Evolutionary conservation across 2,888 invertebrate genomes (phyloP).

Genomic region (Perizoma affinitatum): DNA sequence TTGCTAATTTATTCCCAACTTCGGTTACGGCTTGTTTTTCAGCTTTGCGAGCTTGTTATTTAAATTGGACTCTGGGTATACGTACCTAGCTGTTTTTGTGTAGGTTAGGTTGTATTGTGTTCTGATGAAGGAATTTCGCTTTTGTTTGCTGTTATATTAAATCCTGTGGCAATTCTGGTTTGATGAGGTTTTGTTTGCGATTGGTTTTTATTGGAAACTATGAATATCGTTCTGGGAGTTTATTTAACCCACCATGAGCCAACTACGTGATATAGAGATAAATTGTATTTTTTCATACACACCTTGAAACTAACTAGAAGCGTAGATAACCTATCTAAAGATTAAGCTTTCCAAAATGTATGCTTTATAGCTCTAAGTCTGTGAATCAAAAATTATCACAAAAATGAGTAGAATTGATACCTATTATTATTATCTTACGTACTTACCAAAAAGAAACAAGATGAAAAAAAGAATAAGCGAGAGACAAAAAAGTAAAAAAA

Average conservation of each 20-base stretch:
- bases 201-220: slow-evolving; percentile 17
- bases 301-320: no score
- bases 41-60: slow-evolving; percentile 84
- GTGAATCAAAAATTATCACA: no score
- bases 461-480: no score
- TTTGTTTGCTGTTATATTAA: slow-evolving; percentile 49
- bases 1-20: slow-evolving; percentile 84
- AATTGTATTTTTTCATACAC: no score
- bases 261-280: no score
- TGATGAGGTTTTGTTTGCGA: slow-evolving; percentile 24
- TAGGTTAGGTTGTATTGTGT: slow-evolving; percentile 70
- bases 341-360: no score
- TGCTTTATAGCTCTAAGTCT: no score
- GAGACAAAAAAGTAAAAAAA: no score
- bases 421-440: no score
- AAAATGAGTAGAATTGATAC: no score
- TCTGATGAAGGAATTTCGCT: slow-evolving; percentile 76
- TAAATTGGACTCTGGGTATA: slow-evolving; percentile 80
- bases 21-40: slow-evolving; percentile 84
- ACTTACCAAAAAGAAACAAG: no score
- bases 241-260: background rate
- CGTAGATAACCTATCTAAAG: no score
- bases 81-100: slow-evolving; percentile 66
- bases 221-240: slow-evolving; percentile 3
- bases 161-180: slow-evolving; percentile 39